Base-by-base conservation (phyloP, 2,113 vertebrate genomes). In the Holacanthus passer region DNA sequence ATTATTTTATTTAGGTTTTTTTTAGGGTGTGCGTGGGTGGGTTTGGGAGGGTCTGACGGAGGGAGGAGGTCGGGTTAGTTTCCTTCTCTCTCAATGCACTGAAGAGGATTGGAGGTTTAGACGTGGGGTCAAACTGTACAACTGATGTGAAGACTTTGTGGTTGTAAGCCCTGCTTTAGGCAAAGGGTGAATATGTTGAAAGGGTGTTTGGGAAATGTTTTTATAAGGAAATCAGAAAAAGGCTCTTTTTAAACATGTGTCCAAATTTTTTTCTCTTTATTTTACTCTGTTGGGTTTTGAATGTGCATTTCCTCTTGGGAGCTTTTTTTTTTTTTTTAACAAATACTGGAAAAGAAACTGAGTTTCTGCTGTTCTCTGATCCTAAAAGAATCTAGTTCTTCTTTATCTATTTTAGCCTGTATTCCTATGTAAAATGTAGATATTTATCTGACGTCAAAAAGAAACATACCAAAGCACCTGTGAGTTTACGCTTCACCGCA, bases 391-490 rank as follows among this genome's bases (percentile, higher is more conserved):
- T 91, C 87, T 88, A 63, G 70, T 65, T 83, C 59, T 47, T 78
- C 55, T 87, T 79, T 84, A 81, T 92, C 89, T 89, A 76, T 83
- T 84, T 86, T 87, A 83, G 67, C 63, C 78, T 91, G 82, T 90
- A 79, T 87, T 82, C 73, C 81, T 84, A 69, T 88, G 85, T 85
- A 58, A 91, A 90, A 89, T 90, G 91, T 93, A 94, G 87, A 92
- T 92, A 92, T 92, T 88, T 93, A 92, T 90, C 89, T 82, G 93
- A 87, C 91, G 87, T 92, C 87, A 87, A 91, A 90, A 89, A 78
- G 74, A 91, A 91, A 89, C 86, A 91, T 92, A 94, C 93, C 94
- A 95, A 95, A 95, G 94, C 90, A 90, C 93, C 91, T 89, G 88
- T 85, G 84, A 90, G 83, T 93, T 93, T 89, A 91, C 67, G 67